Evolutionary conservation across 2,113 vertebrate genomes (phyloP).

Genomic region (Microcebus ravelobensis): DNA sequence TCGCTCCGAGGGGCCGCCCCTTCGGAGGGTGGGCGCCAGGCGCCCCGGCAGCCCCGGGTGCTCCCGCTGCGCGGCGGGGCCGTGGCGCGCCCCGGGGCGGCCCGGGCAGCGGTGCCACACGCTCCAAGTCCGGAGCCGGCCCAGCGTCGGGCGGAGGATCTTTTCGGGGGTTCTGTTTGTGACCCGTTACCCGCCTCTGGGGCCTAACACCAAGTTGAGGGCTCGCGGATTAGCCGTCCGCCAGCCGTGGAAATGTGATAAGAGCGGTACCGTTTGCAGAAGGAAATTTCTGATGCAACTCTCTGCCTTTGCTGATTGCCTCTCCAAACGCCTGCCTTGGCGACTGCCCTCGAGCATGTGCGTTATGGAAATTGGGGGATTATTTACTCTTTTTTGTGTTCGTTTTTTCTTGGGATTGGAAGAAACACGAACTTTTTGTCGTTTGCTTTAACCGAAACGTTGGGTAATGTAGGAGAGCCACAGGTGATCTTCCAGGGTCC

Average conservation of each 20-base stretch:
- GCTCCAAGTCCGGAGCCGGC: neutral
- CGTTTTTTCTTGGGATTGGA: neutral
- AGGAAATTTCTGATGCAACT: conserved; percentile 76
- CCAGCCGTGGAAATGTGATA: conserved; percentile 72
- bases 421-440: conserved; percentile 36
- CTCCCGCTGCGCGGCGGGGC: neutral
- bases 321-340: conserved; percentile 43
- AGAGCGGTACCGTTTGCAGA: conserved; percentile 61
- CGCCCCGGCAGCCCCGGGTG: neutral
- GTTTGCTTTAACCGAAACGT: neutral
- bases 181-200: conserved; percentile 40
- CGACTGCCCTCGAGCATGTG: conserved; percentile 22
- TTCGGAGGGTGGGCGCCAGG: neutral
- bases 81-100: neutral
- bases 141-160: neutral
- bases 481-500: conserved; percentile 46
- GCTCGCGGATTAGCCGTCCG: conserved; percentile 45
- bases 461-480: neutral
- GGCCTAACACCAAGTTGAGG: conserved; percentile 55
- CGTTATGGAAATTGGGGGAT: conserved; percentile 47
- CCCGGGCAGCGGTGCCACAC: conserved; percentile 11
- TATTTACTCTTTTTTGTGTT: conserved; percentile 50
- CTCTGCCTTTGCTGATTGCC: conserved; percentile 25
- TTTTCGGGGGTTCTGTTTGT: neutral
- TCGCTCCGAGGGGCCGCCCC: neutral